phyloP scores from a whole-genome alignment of 1,140 invertebrate species.

The Drosophila mauritiana region DNA sequence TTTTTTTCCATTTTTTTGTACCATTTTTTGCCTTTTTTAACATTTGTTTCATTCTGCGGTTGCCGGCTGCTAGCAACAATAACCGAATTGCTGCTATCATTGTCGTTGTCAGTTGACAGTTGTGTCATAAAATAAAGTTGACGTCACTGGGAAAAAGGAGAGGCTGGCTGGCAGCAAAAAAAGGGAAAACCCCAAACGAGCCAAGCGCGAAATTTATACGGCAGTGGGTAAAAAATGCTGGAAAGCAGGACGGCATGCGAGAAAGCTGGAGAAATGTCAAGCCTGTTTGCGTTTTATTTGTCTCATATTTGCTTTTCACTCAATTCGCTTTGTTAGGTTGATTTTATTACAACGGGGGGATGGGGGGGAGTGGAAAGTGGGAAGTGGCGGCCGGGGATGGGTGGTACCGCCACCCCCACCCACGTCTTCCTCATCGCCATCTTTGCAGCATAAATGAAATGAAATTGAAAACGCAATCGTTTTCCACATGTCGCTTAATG shows the following conservation, averaged over 20 bases:
- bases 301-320: constrained; percentile 82
- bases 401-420: neutral
- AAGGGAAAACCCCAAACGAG: constrained; percentile 32
- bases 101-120: constrained; percentile 63
- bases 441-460: constrained; percentile 62
- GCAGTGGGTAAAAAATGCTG: constrained; percentile 26
- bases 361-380: constrained; percentile 2
- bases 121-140: constrained; percentile 71
- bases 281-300: constrained; percentile 78
- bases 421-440: constrained; percentile 1
- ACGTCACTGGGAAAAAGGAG: constrained; percentile 37
- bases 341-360: constrained; percentile 72
- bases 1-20: neutral
- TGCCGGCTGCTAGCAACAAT: constrained; percentile 44
- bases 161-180: neutral
- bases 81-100: constrained; percentile 56
- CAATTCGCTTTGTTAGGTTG: constrained; percentile 77
- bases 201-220: constrained; percentile 60
- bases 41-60: constrained; percentile 36
- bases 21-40: neutral
- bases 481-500: constrained; percentile 61
- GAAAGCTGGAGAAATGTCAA: constrained; percentile 34
- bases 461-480: constrained; percentile 81
- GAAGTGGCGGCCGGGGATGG: too few species aligned
- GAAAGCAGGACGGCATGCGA: constrained; percentile 37